phyloP scores from a whole-genome alignment of 1,140 invertebrate genomes.

The Drosophila bifasciata region DNA sequence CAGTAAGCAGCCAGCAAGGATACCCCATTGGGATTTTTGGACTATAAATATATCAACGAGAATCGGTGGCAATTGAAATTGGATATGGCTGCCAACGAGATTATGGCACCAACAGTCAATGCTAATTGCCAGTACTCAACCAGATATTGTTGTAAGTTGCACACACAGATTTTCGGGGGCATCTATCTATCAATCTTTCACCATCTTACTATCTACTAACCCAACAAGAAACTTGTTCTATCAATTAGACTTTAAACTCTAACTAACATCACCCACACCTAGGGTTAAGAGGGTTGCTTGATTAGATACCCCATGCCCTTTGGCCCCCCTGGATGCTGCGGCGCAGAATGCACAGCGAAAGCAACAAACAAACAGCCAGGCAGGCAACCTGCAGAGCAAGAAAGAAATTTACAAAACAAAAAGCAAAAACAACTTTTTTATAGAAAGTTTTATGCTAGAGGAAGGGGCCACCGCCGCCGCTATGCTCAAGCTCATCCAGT shows the following conservation, averaged over 20 bases:
- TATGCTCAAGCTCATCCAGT: slow-evolving; percentile 2
- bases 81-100: slow-evolving; percentile 83
- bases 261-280: slow-evolving; percentile 10
- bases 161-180: neutral
- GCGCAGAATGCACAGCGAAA: slow-evolving; percentile 44
- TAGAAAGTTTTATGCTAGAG: slow-evolving; percentile 44
- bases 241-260: neutral
- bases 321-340: neutral
- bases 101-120: slow-evolving; percentile 82
- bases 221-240: slow-evolving; percentile 1
- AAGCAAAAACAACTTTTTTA: slow-evolving; percentile 48
- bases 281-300: neutral
- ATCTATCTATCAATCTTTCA: too few relatives aligned
- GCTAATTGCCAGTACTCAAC: slow-evolving; percentile 82
- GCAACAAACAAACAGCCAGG: slow-evolving; percentile 53
- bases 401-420: slow-evolving; percentile 55
- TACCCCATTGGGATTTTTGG: slow-evolving; percentile 24
- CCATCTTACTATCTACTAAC: neutral
- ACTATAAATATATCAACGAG: slow-evolving; percentile 3
- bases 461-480: too few relatives aligned
- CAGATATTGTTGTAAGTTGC: slow-evolving; percentile 82
- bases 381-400: slow-evolving; percentile 40
- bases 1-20: slow-evolving; percentile 42
- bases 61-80: slow-evolving; percentile 30
- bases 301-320: neutral